Conservation (phyloP, 2,797 vertebrate species). For the Myiotriccus ornatus region DNA sequence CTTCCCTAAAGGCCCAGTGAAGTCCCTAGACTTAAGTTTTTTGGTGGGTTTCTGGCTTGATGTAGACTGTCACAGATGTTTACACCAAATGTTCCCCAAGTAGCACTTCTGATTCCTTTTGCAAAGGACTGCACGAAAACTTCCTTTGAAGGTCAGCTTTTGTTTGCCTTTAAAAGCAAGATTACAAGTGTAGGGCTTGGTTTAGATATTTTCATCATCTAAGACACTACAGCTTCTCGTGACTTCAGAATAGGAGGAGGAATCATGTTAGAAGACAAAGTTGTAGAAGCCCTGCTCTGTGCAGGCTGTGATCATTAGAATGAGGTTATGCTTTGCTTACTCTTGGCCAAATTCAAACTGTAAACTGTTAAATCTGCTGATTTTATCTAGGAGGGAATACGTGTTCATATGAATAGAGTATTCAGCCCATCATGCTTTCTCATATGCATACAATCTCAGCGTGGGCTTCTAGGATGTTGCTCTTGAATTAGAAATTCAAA, state of each 20-base stretch:
- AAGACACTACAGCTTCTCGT: neutral
- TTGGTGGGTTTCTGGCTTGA: slow-evolving; percentile 9
- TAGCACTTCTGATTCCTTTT: neutral
- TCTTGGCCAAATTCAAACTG: neutral
- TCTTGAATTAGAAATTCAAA: slow-evolving; percentile 4
- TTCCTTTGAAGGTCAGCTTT: slow-evolving; percentile 5
- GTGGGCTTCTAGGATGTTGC: neutral
- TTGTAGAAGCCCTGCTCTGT: neutral
- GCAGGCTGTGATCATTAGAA: neutral
- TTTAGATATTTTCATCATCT: slow-evolving; percentile 4
- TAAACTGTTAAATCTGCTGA: neutral
- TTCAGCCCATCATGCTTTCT: neutral
- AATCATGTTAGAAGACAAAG: neutral
- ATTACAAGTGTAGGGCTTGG: neutral
- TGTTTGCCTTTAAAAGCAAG: neutral
- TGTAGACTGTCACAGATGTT: neutral
- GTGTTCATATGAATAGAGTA: neutral
- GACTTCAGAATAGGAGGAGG: neutral
- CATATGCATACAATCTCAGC: neutral
- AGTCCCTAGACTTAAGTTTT: neutral
- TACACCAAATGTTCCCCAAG: neutral
- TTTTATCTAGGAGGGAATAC: neutral
- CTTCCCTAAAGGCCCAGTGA: neutral
- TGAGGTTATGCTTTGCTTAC: neutral
- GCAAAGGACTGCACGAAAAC: neutral